Conservation (phyloP, 1,140 invertebrate species). For the Pseudomyrmex pallidus region DNA sequence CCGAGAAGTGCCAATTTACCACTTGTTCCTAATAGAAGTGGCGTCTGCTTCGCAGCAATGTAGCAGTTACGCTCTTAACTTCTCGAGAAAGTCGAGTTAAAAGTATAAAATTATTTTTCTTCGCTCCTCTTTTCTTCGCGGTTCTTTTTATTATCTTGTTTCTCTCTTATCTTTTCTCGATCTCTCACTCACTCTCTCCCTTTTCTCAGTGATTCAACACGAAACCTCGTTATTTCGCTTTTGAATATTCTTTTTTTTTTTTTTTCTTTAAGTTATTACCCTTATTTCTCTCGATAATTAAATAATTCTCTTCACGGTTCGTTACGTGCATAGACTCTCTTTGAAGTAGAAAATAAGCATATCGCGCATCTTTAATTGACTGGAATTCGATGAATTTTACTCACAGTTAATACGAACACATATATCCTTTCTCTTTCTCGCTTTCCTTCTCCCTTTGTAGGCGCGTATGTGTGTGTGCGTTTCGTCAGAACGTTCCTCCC, state of each 20-base stretch:
- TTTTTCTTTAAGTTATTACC: background rate
- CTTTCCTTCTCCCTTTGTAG: background rate
- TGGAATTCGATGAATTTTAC: background rate
- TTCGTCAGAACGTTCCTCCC: background rate
- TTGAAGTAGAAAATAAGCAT: background rate
- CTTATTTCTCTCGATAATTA: background rate
- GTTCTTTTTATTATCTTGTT: background rate
- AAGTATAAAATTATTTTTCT: background rate
- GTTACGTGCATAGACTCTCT: background rate
- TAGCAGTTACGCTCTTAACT: background rate
- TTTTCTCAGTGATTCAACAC: background rate
- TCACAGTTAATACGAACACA: constrained; percentile 7
- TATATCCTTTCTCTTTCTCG: background rate
- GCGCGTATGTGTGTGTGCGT: background rate
- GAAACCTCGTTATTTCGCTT: background rate
- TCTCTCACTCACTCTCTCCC: background rate
- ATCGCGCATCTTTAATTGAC: background rate
- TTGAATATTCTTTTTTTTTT: background rate
- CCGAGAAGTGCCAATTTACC: too few species aligned
- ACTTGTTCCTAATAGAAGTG: background rate
- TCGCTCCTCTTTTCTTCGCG: background rate
- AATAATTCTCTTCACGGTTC: background rate
- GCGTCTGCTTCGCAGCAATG: background rate
- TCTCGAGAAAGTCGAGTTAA: background rate
- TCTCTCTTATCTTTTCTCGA: background rate